Conservation (phyloP, 2,113 vertebrate species). For the Eleginops maclovinus region DNA sequence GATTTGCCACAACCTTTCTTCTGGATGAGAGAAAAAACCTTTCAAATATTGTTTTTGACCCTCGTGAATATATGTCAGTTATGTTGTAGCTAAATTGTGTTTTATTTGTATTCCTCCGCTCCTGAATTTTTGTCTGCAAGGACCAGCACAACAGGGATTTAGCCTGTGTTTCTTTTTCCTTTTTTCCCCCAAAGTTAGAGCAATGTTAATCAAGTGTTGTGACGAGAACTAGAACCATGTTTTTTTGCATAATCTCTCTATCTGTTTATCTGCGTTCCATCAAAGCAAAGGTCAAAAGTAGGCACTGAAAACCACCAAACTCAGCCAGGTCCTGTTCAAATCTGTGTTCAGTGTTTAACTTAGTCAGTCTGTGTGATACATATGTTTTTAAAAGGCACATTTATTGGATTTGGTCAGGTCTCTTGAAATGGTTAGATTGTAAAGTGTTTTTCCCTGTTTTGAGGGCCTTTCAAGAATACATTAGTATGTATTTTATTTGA, state of each 20-base stretch:
- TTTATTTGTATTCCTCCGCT: constrained; percentile 37
- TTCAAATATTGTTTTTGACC: constrained; percentile 47
- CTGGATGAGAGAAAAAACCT: constrained; percentile 25
- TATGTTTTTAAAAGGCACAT: constrained; percentile 54
- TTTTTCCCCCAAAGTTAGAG: not conserved
- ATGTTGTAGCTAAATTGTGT: constrained; percentile 22
- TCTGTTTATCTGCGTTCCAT: not conserved
- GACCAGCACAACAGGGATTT: constrained; percentile 26
- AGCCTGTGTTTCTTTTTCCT: not conserved
- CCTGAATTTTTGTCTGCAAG: constrained; percentile 38
- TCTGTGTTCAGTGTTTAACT: constrained; percentile 31
- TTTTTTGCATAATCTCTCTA: constrained; percentile 16
- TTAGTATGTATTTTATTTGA: constrained; percentile 37
- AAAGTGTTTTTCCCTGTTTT: not conserved
- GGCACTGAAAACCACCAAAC: constrained; percentile 5
- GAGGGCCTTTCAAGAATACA: constrained; percentile 18
- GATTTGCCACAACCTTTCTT: constrained; percentile 20
- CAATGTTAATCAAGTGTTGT: not conserved
- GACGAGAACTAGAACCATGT: not conserved
- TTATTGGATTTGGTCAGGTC: constrained; percentile 40
- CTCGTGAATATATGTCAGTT: constrained; percentile 23
- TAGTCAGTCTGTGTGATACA: constrained; percentile 31
- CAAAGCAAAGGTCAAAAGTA: not conserved
- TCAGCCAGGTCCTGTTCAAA: constrained; percentile 8
- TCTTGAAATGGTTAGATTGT: constrained; percentile 22